phyloP scores from a whole-genome alignment of 64 coral and sea anemone species.

The Catalaphyllia jardinei region DNA sequence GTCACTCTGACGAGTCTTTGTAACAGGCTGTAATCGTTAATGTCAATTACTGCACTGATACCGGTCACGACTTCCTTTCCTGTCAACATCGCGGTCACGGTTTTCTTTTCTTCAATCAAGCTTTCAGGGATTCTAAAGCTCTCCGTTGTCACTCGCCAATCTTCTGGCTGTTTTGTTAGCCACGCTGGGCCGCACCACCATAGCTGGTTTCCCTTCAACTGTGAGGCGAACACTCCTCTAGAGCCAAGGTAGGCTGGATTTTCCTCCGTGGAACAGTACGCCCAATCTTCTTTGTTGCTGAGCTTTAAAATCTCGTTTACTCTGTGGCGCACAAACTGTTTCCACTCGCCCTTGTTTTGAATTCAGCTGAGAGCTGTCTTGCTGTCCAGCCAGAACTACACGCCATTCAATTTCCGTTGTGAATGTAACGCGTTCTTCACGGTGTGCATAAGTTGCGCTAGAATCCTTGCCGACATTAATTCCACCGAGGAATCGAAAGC shows the following conservation, averaged over 20 bases:
- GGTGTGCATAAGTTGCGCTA: conserved; percentile 22
- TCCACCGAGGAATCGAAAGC: conserved; percentile 18
- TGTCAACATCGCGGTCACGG: too few species aligned
- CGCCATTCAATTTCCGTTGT: not conserved
- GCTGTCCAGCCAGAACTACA: conserved; percentile 48
- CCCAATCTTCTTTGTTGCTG: not conserved
- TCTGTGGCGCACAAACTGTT: too few species aligned
- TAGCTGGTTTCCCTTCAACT: not conserved
- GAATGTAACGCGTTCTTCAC: conserved; percentile 29
- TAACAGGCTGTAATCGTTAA: conserved; percentile 30
- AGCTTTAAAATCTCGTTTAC: conserved; percentile 8
- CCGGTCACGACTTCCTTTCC: not conserved
- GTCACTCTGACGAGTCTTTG: conserved; percentile 38
- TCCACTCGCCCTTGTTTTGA: too few species aligned
- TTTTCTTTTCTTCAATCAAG: too few species aligned
- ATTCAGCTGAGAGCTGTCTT: conserved; percentile 51
- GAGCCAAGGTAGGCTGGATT: conserved; percentile 26
- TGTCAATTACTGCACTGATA: conserved; percentile 7
- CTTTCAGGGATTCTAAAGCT: too few species aligned
- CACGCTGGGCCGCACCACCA: conserved; percentile 35
- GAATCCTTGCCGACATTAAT: conserved; percentile 47
- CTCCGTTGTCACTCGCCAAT: too few species aligned
- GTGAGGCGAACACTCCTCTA: not conserved
- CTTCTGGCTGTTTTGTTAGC: too few species aligned
- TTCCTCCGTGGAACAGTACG: not conserved